These are phyloP conservation scores for Agrotis segetum DNA, from an alignment of 2,888 invertebrate species.

Conservation along the genomic window DNA sequence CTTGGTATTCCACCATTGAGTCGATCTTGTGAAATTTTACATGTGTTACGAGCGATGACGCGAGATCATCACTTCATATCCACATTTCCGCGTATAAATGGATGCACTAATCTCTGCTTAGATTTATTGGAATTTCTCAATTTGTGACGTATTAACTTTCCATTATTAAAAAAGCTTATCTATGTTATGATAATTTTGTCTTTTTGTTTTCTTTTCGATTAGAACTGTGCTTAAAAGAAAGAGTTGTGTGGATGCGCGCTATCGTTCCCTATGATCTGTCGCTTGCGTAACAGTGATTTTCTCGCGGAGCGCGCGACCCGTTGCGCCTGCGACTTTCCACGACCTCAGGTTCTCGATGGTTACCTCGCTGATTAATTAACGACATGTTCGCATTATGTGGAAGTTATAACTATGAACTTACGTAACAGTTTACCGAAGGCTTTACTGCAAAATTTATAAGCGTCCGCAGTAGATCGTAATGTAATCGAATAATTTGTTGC, in stretches of 20 bases:
- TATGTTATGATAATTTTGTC: conserved; percentile 25
- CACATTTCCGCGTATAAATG: conserved; percentile 52
- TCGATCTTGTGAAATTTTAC: conserved; percentile 74
- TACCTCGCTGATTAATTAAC: conserved; percentile 65
- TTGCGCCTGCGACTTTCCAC: conserved; percentile 75
- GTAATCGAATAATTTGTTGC: conserved; percentile 24
- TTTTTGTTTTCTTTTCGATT: conserved; percentile 31
- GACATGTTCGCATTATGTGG: conserved; percentile 52
- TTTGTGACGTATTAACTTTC: conserved; percentile 37
- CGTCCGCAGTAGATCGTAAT: conserved; percentile 10
- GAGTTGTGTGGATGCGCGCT: conserved; percentile 26
- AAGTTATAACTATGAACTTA: conserved; percentile 50
- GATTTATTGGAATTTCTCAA: conserved; percentile 50
- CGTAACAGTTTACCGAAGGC: conserved; percentile 37
- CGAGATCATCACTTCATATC: conserved; percentile 40
- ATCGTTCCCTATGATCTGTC: conserved; percentile 56
- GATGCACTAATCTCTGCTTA: conserved; percentile 34
- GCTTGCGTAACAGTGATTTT: conserved; percentile 71
- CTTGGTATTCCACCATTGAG: conserved; percentile 71
- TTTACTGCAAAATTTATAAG: conserved; percentile 39
- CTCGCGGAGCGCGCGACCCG: conserved; percentile 66
- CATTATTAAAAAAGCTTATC: conserved; percentile 5
- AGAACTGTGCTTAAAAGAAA: conserved; percentile 13
- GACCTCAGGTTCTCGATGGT: conserved; percentile 70
- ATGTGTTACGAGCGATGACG: conserved; percentile 56